Evolutionary conservation across 2,888 invertebrate genomes (phyloP).

Genomic region (Netelia virgata): DNA sequence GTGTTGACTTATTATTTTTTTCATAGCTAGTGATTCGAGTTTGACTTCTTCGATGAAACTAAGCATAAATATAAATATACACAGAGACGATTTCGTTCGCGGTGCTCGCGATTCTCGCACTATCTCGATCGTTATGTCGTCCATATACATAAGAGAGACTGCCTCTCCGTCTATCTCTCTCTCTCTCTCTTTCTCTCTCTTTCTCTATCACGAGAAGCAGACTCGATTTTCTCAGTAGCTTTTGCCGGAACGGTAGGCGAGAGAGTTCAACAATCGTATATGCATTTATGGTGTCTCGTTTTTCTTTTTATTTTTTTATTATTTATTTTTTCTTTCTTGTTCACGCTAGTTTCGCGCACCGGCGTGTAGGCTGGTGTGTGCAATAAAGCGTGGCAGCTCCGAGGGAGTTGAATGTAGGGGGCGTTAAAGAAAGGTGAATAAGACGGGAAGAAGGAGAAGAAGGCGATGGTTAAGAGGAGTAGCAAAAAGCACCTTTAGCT

Average conservation of each 20-base stretch:
- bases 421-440: slow-evolving; percentile 46
- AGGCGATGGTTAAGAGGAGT: slow-evolving; percentile 51
- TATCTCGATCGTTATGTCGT: slow-evolving; percentile 63
- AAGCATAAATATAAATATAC: not conserved
- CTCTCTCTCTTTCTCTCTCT: no score
- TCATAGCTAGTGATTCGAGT: slow-evolving; percentile 42
- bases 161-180: not conserved
- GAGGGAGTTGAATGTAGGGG: slow-evolving; percentile 55
- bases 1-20: slow-evolving; percentile 47
- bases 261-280: slow-evolving; percentile 60
- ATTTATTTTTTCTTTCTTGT: not conserved
- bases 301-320: not conserved
- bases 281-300: slow-evolving; percentile 50
- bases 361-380: slow-evolving; percentile 37
- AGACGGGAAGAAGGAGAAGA: slow-evolving; percentile 23
- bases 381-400: slow-evolving; percentile 60
- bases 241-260: slow-evolving; percentile 46
- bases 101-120: slow-evolving; percentile 42
- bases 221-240: slow-evolving; percentile 47
- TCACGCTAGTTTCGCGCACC: slow-evolving; percentile 8
- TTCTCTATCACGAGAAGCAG: slow-evolving; percentile 3
- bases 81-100: slow-evolving; percentile 59
- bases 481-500: slow-evolving; percentile 45
- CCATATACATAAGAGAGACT: slow-evolving; percentile 52
- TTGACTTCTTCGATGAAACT: slow-evolving; percentile 26